Conservation (phyloP, 2,113 vertebrate species). For the Silurus asotus region DNA sequence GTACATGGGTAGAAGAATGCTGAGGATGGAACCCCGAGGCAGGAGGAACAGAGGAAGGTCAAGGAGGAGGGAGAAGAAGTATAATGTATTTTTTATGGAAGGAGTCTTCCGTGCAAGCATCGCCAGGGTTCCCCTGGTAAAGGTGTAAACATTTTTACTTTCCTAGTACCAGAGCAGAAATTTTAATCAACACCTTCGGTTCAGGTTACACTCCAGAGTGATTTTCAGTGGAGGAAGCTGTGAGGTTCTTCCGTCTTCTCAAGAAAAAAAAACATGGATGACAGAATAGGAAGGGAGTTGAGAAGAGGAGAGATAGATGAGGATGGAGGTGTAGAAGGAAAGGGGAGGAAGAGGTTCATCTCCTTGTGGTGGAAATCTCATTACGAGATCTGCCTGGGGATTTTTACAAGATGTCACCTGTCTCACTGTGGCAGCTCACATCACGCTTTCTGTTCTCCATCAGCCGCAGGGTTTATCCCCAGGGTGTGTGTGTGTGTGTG, state of each 20-base stretch:
- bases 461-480: constrained; percentile 7
- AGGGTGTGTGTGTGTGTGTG: constrained; percentile 17
- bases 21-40: too few relatives aligned
- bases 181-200: neutral
- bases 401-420: constrained; percentile 24
- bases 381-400: constrained; percentile 20
- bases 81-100: neutral
- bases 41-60: too few relatives aligned
- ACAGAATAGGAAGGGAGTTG: neutral
- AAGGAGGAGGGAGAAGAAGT: neutral
- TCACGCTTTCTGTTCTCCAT: constrained; percentile 1
- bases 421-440: neutral
- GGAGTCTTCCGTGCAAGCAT: neutral
- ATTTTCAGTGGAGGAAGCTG: neutral
- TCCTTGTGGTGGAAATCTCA: constrained; percentile 39
- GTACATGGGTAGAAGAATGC: too few relatives aligned
- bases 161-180: too few relatives aligned
- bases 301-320: neutral
- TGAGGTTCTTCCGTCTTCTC: neutral
- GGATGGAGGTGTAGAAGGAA: neutral
- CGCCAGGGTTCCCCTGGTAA: neutral
- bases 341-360: neutral
- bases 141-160: neutral
- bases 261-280: neutral
- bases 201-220: neutral